Conservation (phyloP, 2,888 invertebrate genomes). For the Automeris io region DNA sequence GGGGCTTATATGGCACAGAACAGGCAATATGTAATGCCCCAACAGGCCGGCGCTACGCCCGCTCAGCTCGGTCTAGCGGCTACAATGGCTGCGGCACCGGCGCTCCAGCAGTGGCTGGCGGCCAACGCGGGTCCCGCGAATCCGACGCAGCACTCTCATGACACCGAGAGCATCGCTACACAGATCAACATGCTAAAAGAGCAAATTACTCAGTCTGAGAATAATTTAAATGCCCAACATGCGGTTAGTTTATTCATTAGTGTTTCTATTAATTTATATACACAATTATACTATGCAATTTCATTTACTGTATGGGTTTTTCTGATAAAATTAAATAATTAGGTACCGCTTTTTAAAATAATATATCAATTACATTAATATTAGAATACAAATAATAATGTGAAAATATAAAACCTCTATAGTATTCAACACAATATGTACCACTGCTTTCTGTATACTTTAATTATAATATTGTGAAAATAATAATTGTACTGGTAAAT, state of each 20-base stretch:
- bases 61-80: constrained; percentile 76
- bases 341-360: too few species aligned
- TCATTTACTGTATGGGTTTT: too few species aligned
- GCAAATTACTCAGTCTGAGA: constrained; percentile 96
- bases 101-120: constrained; percentile 66
- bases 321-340: too few species aligned
- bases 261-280: too few species aligned
- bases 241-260: constrained; percentile 81
- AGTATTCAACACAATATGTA: too few species aligned
- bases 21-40: constrained; percentile 78
- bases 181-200: constrained; percentile 91
- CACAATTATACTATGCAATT: too few species aligned
- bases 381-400: too few species aligned
- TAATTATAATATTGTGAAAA: too few species aligned
- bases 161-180: constrained; percentile 79
- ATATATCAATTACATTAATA: too few species aligned
- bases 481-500: too few species aligned
- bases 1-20: constrained; percentile 76
- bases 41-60: constrained; percentile 73
- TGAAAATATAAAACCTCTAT: too few species aligned
- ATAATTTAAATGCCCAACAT: constrained; percentile 96
- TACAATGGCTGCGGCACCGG: constrained; percentile 69
- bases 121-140: constrained; percentile 52
- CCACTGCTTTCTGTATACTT: too few species aligned
- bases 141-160: constrained; percentile 37